A percentile compares a stretch with the other conserved stretches of the same genome.
Conservation (phyloP, 2,113 vertebrate species). For the Scalopus aquaticus region DNA sequence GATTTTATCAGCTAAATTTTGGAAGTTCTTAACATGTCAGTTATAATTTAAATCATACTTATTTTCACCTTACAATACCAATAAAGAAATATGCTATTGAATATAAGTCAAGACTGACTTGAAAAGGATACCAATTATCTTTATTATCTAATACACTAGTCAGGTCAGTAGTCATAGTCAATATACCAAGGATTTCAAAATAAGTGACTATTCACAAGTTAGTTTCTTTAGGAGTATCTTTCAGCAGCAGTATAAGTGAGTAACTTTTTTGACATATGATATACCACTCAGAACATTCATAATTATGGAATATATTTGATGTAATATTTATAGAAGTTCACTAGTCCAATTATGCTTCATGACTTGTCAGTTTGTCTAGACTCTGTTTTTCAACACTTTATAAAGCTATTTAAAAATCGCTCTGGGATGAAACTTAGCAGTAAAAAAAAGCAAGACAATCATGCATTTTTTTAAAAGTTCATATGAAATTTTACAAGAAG, state of each 20-base stretch:
- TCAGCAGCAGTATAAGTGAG: background rate
- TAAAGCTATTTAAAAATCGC: constrained; percentile 34
- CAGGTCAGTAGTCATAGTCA: background rate
- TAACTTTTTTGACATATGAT: constrained; percentile 23
- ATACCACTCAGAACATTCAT: constrained; percentile 14
- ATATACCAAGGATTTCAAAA: background rate
- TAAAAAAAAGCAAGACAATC: constrained; percentile 20
- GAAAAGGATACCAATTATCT: constrained; percentile 7
- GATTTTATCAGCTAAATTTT: constrained; percentile 23
- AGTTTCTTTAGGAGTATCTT: background rate
- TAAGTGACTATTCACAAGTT: background rate
- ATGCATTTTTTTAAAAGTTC: background rate
- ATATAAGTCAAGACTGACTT: background rate
- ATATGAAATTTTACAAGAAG: background rate
- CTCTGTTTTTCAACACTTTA: constrained; percentile 33
- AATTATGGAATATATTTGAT: constrained; percentile 35
- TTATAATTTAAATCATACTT: background rate
- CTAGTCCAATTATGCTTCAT: constrained; percentile 19
- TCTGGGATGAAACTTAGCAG: constrained; percentile 5
- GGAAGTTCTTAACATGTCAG: background rate
- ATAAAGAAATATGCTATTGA: constrained; percentile 16
- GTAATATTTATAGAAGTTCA: constrained; percentile 27
- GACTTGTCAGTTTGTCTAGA: constrained; percentile 9
- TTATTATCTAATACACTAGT: background rate
- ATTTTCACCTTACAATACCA: background rate